Base-by-base conservation (phyloP, 2,888 invertebrate genomes). In the Acleris emargana region DNA sequence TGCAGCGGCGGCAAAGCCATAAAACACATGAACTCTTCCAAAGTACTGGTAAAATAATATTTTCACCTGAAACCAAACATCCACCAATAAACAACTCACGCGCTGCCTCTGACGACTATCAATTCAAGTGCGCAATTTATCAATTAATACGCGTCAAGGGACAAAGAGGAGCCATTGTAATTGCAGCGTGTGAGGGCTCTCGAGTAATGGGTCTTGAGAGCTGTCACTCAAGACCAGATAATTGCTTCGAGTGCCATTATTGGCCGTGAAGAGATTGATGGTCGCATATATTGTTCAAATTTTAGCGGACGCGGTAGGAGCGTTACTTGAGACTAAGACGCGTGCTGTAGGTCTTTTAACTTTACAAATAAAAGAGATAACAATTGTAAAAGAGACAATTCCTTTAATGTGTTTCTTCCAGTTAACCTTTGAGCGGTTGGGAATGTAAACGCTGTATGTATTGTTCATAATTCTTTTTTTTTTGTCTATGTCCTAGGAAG, bases 161-260 rank as follows among this genome's bases (percentile, higher is more conserved):
- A 58, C 60, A 67, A 61, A 67, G 61, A 67, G 50, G 42, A 18
- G 51, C 67, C 49, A 61, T 64, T 67, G 63, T 67, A 64, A 62
- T 63, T 55, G 51, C 47, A 25, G 51, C 28, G 53, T 58, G 67
- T 67, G 63, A 67, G 67, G 47, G 53, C 63, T 53, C 67, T 64
- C 52, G 38, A 45, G 42, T 50, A 58, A 58, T 58, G 58, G 49
- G 18, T 49, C 58, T 58, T 16, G 55, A 62, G 54, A 49, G 54
- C 38, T n/a, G 53, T 63, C 62, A 63, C 45, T 58, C 57, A 58
- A 45, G 13, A 16, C 20, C 28, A 52, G 52, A 58, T 64, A 64
- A 64, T 64, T 53, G 58, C 38, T 9, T 42, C 38, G 22, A 59
- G 38, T 51, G 58, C 58, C 42, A 50, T 59, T 59, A 59, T 59